These are phyloP conservation scores for Conus betulinus DNA, from an alignment of 1,140 invertebrate species.

Conservation along the genomic window DNA sequence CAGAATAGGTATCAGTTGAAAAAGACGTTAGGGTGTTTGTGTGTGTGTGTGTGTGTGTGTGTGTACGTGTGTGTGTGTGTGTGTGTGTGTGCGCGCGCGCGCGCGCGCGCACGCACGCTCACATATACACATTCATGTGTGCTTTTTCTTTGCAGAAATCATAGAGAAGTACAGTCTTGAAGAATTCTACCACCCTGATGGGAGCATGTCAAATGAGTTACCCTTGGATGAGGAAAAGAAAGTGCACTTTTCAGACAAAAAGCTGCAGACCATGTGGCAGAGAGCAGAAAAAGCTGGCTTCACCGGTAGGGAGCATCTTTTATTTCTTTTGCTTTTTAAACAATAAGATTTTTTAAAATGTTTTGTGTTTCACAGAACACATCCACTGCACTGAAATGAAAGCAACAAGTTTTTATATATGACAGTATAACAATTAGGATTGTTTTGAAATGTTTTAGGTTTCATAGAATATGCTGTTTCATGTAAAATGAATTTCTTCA, in stretches of 20 bases:
- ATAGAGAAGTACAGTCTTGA: constrained; percentile 90
- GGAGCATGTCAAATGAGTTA: constrained; percentile 77
- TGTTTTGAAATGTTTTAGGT: too few relatives aligned
- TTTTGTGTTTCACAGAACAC: too few relatives aligned
- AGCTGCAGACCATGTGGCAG: constrained; percentile 91
- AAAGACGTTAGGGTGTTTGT: background rate
- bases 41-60: constrained; percentile 16
- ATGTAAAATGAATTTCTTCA: too few relatives aligned
- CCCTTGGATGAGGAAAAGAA: constrained; percentile 83
- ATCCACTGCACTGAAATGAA: too few relatives aligned
- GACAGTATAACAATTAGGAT: too few relatives aligned
- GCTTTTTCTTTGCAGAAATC: constrained; percentile 49
- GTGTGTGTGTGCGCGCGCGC: background rate
- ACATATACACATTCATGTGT: too few relatives aligned
- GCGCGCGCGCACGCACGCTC: background rate
- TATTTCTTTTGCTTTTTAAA: background rate
- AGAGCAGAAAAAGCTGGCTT: constrained; percentile 92
- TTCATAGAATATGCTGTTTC: too few relatives aligned
- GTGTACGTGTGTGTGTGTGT: background rate
- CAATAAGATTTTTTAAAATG: background rate
- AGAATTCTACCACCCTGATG: constrained; percentile 83
- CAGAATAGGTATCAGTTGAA: background rate
- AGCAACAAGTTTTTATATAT: too few relatives aligned
- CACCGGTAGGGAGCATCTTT: constrained; percentile 77
- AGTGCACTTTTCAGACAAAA: constrained; percentile 91